These are phyloP conservation scores for Peribatodes rhomboidaria DNA, from an alignment of 2,888 invertebrate species.

Conservation along the genomic window DNA sequence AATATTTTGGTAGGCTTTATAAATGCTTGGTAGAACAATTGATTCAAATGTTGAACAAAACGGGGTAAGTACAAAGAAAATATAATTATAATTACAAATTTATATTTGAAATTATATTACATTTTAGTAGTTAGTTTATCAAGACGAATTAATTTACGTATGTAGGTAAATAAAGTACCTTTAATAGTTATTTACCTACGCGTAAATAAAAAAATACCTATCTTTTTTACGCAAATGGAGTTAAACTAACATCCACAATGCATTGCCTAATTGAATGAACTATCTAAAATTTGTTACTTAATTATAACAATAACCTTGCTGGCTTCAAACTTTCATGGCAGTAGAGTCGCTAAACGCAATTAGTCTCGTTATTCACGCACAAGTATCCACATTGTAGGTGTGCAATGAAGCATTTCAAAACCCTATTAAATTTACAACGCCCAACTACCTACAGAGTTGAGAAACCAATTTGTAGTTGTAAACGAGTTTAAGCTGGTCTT, in stretches of 20 bases:
- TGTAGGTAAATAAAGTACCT: too few relatives aligned
- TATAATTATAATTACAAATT: background rate
- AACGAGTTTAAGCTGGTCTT: constrained; percentile 35
- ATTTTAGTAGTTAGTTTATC: too few relatives aligned
- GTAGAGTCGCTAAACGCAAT: background rate
- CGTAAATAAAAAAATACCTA: too few relatives aligned
- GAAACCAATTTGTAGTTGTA: constrained; percentile 53
- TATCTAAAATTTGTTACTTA: too few relatives aligned
- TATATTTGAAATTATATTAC: too few relatives aligned
- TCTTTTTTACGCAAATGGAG: too few relatives aligned
- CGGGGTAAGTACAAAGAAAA: background rate
- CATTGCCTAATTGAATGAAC: too few relatives aligned
- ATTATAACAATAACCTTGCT: too few relatives aligned
- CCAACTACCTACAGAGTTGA: constrained; percentile 25
- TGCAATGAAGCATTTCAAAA: constrained; percentile 9
- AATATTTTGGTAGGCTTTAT: constrained; percentile 21
- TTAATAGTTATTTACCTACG: too few relatives aligned
- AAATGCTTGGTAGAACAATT: background rate
- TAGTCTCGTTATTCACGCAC: background rate
- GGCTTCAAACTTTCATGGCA: too few relatives aligned
- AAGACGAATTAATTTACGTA: too few relatives aligned
- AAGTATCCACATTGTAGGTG: background rate
- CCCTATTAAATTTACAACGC: constrained; percentile 30
- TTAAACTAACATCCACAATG: too few relatives aligned
- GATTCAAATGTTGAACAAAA: background rate